Conservation (phyloP, 2,888 invertebrate species). For the Papilio gigon region DNA sequence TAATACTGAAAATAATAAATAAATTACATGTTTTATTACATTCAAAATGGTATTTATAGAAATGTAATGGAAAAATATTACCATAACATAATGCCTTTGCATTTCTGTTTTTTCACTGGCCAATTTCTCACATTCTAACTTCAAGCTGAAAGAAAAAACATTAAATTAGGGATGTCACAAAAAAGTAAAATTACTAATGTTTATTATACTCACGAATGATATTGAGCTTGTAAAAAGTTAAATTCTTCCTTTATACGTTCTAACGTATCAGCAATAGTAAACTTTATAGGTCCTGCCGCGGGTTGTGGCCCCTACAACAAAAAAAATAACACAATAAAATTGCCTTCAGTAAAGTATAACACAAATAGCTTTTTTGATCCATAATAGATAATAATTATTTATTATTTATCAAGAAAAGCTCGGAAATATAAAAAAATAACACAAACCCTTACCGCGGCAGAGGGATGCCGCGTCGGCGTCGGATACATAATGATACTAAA, state of each 20-base stretch:
- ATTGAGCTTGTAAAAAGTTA: conserved; percentile 96
- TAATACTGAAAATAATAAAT: conserved; percentile 89
- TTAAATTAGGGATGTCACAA: neutral
- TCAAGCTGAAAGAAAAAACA: conserved; percentile 85
- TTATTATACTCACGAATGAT: conserved; percentile 90
- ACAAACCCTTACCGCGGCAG: conserved; percentile 87
- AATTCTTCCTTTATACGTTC: conserved; percentile 98
- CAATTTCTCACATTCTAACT: conserved; percentile 98
- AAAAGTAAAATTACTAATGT: neutral
- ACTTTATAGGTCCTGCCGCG: conserved; percentile 94
- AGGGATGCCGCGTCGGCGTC: conserved; percentile 89
- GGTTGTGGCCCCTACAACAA: conserved; percentile 90
- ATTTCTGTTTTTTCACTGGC: conserved; percentile 99
- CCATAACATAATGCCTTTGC: conserved; percentile 99
- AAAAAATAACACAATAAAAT: conserved; percentile 52
- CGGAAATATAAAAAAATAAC: conserved; percentile 54
- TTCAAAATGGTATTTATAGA: neutral
- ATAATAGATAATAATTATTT: conserved; percentile 9
- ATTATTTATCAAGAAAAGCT: conserved; percentile 35
- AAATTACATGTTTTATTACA: conserved; percentile 30
- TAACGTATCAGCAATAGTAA: conserved; percentile 95
- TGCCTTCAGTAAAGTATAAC: conserved; percentile 41
- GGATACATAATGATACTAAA: conserved; percentile 84
- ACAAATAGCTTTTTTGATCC: conserved; percentile 27
- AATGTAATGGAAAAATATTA: conserved; percentile 69